Conservation (phyloP, 2,113 vertebrate genomes). For the Athene cunicularia region DNA sequence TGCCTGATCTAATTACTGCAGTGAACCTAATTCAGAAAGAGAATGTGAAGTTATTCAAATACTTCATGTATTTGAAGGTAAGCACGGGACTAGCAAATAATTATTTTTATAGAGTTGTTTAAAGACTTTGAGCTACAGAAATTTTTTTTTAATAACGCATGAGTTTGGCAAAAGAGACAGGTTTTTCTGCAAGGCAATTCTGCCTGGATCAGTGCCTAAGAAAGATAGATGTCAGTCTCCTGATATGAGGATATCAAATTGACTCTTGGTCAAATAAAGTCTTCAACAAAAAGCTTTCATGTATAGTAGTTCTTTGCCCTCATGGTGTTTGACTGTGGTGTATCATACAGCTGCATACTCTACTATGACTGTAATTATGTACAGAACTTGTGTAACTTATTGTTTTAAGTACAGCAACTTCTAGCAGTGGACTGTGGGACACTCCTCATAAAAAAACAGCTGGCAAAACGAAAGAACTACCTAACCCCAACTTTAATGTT, state of each 20-base stretch:
- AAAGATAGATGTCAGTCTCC: neutral
- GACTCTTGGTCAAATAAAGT: neutral
- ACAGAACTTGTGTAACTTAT: constrained; percentile 87
- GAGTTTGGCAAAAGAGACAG: constrained; percentile 23
- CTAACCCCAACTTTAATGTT: constrained; percentile 57
- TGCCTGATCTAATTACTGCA: neutral
- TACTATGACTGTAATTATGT: constrained; percentile 83
- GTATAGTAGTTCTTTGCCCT: neutral
- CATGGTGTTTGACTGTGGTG: neutral
- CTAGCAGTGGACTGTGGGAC: neutral
- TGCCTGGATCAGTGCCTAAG: constrained; percentile 64
- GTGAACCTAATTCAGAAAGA: constrained; percentile 39
- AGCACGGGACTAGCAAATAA: constrained; percentile 44
- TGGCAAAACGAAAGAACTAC: constrained; percentile 63
- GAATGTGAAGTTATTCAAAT: constrained; percentile 37
- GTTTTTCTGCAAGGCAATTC: constrained; percentile 11
- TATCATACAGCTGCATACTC: constrained; percentile 5
- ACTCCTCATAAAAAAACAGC: constrained; percentile 9
- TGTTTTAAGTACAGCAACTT: constrained; percentile 39
- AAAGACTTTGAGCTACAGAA: neutral
- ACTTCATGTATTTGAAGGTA: constrained; percentile 25
- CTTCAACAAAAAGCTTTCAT: neutral
- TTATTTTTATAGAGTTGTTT: constrained; percentile 74
- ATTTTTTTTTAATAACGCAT: neutral
- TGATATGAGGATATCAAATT: neutral